Base-by-base conservation (phyloP, 2,797 vertebrate species). In the Microtus agrestis region DNA sequence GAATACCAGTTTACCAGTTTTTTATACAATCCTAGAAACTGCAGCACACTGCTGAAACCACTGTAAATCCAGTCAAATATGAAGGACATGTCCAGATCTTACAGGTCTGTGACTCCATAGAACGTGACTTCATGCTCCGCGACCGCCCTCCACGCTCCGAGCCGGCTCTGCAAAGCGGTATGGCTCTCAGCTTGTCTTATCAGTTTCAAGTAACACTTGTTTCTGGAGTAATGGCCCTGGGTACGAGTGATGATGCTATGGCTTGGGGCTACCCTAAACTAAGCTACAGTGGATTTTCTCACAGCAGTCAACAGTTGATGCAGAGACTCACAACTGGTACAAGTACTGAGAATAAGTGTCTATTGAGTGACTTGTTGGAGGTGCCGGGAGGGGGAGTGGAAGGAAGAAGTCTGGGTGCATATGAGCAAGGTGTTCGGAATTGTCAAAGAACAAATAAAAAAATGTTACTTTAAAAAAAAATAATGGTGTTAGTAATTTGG, bases 21-120 rank as follows among this genome's bases (percentile, higher is more conserved):
- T 99, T 99, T 99, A 98, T 99, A 99, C 98, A 99, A 98, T 98
- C 99, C 99, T 99, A n/a, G n/a, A n/a, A n/a, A n/a, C n/a, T n/a
- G n/a, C n/a, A n/a, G n/a, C n/a, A n/a, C n/a, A n/a, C n/a, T n/a
- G n/a, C n/a, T n/a, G n/a, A n/a, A n/a, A n/a, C n/a, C n/a, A n/a
- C n/a, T n/a, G n/a, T n/a, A n/a, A n/a, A n/a, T n/a, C n/a, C n/a
- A n/a, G n/a, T n/a, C n/a, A n/a, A n/a, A n/a, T n/a, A n/a, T n/a
- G n/a, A n/a, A n/a, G n/a, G n/a, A n/a, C n/a, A n/a, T n/a, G n/a
- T n/a, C n/a, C n/a, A n/a, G n/a, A n/a, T n/a, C n/a, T n/a, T n/a
- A n/a, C n/a, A n/a, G n/a, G n/a, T n/a, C 94, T 59, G 94, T 19
- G 27, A 89, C 37, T 8, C n/a, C 19, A 74, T 54, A 92, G 89